Base-by-base conservation (phyloP, 2,797 vertebrate genomes). In the Anguilla pacifica region DNA sequence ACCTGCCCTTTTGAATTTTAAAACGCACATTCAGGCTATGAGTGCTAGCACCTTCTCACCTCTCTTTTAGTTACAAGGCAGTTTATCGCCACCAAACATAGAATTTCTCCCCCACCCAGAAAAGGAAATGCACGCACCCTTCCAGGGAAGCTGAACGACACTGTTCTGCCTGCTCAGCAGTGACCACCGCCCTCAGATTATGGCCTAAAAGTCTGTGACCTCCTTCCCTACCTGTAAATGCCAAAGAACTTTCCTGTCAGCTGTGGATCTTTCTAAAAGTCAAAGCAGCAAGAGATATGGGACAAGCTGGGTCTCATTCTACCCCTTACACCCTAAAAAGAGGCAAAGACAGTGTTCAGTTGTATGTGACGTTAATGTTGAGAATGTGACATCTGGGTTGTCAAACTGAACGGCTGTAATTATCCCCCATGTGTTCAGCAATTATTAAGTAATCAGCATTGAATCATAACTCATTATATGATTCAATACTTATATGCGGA, bases 41-140 rank as follows among this genome's bases (percentile, higher is more conserved):
- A 79, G 28, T 31, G 28, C 46, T 0, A 51, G 59, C 25, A 28
- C 6, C 15, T 74, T 15, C 28, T 61, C 57, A 55, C 53, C 43
- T 86, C 59, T 43, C 85, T 86, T 86, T 59, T 49, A 82, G 84
- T 90, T 91, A 93, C 88, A 35, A 39, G 74, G 87, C 91, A 89
- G 89, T 92, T 91, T 89, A 92, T 92, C 89, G 89, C 82, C 86
- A 22, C 84, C 83, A 85, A 88, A 87, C 88, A 84, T 74, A 57
- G 81, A 28, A 59, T 35, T 86, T 87, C 90, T 72, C 88, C 91
- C 92, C 91, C 95, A 91, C 93, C 94, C 92, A 91, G 87, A 70
- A 82, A 85, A 89, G 91, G 87, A 91, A 90, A 83, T 83, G 22
- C 59, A 51, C 74, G 51, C 83, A 83, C 39, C 85, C 74, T 57